Conservation (phyloP, 1,140 invertebrate genomes). For the Aricia agestis region DNA sequence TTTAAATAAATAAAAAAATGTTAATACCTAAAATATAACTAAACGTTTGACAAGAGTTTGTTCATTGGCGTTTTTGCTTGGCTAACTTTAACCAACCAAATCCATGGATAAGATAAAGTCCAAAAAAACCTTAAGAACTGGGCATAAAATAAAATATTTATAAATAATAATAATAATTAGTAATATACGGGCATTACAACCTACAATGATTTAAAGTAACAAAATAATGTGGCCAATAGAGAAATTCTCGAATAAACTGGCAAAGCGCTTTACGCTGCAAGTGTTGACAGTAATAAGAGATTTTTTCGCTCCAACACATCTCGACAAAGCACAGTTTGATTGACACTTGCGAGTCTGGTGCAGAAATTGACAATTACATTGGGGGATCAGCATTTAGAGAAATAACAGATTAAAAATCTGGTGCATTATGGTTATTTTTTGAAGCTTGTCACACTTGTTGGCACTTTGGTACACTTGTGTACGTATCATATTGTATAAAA, state of each 20-base stretch:
- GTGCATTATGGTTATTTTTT: not conserved
- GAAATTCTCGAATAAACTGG: no score
- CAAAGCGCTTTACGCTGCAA: constrained; percentile 35
- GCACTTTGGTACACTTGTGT: no score
- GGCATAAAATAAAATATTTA: no score
- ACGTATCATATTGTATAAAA: no score
- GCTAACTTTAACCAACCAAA: no score
- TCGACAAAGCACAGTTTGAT: constrained; percentile 45
- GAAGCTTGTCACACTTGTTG: not conserved
- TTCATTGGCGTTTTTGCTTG: no score
- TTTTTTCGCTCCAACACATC: constrained; percentile 53
- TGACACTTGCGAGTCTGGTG: constrained; percentile 49
- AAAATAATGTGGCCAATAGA: not conserved
- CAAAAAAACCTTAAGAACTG: no score
- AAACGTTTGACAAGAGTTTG: no score
- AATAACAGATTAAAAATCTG: constrained; percentile 14
- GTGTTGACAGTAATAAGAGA: constrained; percentile 36
- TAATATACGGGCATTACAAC: not conserved
- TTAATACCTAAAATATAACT: no score
- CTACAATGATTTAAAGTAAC: not conserved
- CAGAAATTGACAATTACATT: constrained; percentile 48
- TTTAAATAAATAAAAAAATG: no score
- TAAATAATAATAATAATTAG: no score
- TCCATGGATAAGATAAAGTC: no score
- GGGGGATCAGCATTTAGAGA: constrained; percentile 22